phyloP scores from a whole-genome alignment of 2,113 vertebrate species.

The Geococcyx californianus region DNA sequence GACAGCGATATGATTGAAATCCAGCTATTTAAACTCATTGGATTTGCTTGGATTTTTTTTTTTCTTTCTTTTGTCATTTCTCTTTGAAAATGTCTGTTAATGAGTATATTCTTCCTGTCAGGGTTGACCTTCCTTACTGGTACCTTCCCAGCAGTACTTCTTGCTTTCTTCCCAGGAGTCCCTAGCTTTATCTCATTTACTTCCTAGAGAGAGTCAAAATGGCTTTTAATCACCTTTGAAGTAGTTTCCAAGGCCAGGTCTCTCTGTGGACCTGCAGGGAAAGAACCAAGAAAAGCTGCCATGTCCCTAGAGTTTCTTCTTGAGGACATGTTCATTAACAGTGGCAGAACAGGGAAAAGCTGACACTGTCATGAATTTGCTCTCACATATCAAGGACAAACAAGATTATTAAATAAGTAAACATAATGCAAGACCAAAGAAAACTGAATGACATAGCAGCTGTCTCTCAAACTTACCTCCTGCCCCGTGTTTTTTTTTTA shows the following conservation, averaged over 20 bases:
- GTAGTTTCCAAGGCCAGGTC: neutral
- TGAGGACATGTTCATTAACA: neutral
- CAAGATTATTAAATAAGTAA: neutral
- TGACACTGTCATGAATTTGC: neutral
- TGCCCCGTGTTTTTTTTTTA: fast-evolving
- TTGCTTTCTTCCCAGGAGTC: neutral
- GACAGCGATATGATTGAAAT: neutral
- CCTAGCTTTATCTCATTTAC: neutral
- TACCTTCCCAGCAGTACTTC: neutral
- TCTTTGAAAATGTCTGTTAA: neutral
- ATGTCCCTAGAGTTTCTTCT: neutral
- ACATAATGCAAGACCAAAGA: neutral
- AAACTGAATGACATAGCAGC: neutral
- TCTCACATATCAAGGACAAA: neutral
- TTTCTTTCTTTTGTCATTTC: neutral
- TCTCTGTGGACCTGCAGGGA: neutral
- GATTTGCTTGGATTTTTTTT: neutral
- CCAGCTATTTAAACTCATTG: neutral
- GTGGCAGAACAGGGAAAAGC: neutral
- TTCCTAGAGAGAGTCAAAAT: conserved; percentile 25
- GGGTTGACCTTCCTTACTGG: neutral
- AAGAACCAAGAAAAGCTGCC: neutral
- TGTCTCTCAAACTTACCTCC: neutral
- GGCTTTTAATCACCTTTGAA: conserved; percentile 5
- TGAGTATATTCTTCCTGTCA: neutral